These are phyloP conservation scores for Pteruthius melanotis DNA, from an alignment of 2,113 vertebrate species.

Conservation along the genomic window DNA sequence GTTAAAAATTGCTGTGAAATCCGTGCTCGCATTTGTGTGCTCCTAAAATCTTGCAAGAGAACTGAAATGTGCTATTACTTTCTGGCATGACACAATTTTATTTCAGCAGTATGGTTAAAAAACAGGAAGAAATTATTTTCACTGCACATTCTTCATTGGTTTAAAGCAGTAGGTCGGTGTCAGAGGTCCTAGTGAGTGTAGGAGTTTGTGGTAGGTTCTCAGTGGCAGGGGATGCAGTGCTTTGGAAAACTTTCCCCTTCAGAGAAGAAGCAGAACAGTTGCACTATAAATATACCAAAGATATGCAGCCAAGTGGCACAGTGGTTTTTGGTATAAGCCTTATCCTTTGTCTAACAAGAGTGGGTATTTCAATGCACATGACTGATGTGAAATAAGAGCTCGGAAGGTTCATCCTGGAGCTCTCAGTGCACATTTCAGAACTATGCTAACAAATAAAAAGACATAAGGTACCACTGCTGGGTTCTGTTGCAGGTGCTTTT, in stretches of 20 bases:
- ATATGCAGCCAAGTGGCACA: slow-evolving; percentile 3
- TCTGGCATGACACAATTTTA: neutral
- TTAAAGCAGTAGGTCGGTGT: neutral
- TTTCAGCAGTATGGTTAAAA: neutral
- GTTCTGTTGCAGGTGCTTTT: neutral
- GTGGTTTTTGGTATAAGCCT: slow-evolving; percentile 48
- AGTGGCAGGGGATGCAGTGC: neutral
- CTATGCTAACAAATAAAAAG: neutral
- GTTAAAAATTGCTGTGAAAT: neutral
- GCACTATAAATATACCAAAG: slow-evolving; percentile 62
- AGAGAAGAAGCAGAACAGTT: neutral
- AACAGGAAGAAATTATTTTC: neutral
- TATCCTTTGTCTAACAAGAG: neutral
- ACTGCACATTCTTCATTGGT: neutral
- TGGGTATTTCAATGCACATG: neutral
- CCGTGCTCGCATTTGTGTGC: neutral
- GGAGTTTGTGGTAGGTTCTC: neutral
- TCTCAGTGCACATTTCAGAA: neutral
- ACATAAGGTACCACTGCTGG: neutral
- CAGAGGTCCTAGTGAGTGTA: neutral
- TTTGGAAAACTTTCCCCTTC: neutral
- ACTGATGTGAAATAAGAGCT: neutral
- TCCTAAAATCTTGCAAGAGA: neutral
- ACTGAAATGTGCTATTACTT: neutral
- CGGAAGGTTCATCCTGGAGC: neutral